Conservation (phyloP, 2,797 vertebrate species). For the Acrocephalus scirpaceus region DNA sequence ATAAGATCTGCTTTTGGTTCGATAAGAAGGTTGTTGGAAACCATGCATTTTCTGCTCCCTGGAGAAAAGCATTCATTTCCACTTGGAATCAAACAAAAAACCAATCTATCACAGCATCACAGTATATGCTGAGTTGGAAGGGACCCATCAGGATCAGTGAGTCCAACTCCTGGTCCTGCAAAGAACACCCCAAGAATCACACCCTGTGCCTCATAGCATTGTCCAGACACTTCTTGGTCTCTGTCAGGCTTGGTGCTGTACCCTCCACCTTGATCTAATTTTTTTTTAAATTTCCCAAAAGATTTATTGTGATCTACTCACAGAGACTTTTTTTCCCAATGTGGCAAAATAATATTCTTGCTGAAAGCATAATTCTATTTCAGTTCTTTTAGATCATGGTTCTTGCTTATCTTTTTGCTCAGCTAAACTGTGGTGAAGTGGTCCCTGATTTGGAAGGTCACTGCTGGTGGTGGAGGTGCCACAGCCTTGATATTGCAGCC, state of each 20-base stretch:
- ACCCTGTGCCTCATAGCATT: background rate
- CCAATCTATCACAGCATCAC: background rate
- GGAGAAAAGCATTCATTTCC: background rate
- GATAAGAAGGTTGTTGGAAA: background rate
- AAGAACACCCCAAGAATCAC: too few relatives aligned
- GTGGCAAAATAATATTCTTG: background rate
- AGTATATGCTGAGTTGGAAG: background rate
- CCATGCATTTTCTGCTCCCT: background rate
- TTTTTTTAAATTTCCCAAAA: background rate
- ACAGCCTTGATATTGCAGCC: background rate
- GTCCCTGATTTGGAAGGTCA: background rate
- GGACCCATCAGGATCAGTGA: background rate
- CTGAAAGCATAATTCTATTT: background rate
- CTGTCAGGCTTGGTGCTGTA: background rate
- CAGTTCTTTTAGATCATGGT: background rate
- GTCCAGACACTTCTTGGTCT: background rate
- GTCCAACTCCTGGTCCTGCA: background rate
- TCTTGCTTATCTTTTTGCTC: background rate
- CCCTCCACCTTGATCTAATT: too few relatives aligned
- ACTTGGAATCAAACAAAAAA: background rate
- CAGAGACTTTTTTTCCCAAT: background rate
- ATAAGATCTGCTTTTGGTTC: background rate
- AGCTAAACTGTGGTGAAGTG: conserved; percentile 73
- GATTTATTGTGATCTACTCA: background rate
- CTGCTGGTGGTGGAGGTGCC: background rate